Conservation (phyloP, 2,888 invertebrate species). For the Isotomurus palustris region DNA sequence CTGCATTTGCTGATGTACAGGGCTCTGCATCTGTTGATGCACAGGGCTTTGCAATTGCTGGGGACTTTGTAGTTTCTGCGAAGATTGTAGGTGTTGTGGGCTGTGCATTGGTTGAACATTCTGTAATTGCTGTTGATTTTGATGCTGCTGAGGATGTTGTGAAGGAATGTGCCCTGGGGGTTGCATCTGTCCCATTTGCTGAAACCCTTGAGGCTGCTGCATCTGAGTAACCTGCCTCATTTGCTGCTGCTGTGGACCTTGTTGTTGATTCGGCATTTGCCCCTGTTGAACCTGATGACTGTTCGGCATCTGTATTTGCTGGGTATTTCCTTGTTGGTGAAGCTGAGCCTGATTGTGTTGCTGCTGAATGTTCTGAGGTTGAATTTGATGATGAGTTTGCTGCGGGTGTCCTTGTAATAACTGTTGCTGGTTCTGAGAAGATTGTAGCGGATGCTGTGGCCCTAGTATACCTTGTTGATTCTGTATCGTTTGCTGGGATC, state of each 20-base stretch:
- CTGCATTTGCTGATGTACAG: slow-evolving; percentile 1
- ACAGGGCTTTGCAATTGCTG: slow-evolving; percentile 1
- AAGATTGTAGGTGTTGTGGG: background rate
- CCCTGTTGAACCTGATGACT: background rate
- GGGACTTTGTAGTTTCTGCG: background rate
- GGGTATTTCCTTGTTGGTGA: too few relatives aligned
- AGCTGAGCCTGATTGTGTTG: background rate
- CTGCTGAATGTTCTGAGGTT: slow-evolving; percentile 1
- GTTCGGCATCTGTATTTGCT: background rate
- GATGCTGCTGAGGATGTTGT: slow-evolving; percentile 5
- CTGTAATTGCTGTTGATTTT: background rate
- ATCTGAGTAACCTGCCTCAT: background rate
- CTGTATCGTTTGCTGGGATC: background rate
- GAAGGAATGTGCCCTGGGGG: background rate
- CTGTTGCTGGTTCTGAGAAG: background rate
- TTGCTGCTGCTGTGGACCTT: background rate
- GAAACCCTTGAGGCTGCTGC: background rate
- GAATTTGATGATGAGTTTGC: background rate
- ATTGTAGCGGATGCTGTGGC: too few relatives aligned
- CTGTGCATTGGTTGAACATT: slow-evolving; percentile 5
- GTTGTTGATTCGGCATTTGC: background rate
- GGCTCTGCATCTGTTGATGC: background rate
- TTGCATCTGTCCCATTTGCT: background rate
- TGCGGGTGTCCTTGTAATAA: background rate
- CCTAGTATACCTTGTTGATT: background rate